phyloP scores from a whole-genome alignment of 2,113 vertebrate genomes.

The Alligator sinensis region DNA sequence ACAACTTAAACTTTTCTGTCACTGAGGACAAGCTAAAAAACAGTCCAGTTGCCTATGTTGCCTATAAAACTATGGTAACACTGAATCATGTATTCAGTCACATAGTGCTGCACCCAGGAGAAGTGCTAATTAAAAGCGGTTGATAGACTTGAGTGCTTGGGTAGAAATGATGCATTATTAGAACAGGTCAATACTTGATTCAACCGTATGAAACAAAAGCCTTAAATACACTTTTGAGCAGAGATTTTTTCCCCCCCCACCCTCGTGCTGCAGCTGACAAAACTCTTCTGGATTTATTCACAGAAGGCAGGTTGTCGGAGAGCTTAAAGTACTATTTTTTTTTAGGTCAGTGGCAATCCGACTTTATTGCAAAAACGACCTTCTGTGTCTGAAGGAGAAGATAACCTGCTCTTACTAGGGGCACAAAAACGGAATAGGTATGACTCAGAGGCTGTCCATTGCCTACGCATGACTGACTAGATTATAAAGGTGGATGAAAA shows the following conservation, averaged over 20 bases:
- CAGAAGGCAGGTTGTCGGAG: background rate
- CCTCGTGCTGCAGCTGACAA: background rate
- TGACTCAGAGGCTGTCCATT: background rate
- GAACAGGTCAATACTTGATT: background rate
- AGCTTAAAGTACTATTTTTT: background rate
- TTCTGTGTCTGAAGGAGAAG: background rate
- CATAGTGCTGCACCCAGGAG: background rate
- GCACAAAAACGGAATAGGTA: background rate
- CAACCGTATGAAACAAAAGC: background rate
- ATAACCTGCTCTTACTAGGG: background rate
- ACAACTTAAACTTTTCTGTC: background rate
- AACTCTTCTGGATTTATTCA: background rate
- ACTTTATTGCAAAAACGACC: background rate
- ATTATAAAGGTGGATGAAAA: background rate
- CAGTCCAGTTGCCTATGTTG: background rate
- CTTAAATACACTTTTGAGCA: background rate
- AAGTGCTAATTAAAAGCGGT: background rate
- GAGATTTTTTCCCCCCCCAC: background rate
- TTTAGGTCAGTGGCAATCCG: background rate
- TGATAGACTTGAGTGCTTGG: background rate
- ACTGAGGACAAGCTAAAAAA: background rate
- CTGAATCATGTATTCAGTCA: background rate
- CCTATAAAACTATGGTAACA: accelerated
- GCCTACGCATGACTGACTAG: background rate
- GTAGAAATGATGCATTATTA: background rate